Conservation (phyloP, 2,113 vertebrate genomes). For the Mormoops blainvillei region DNA sequence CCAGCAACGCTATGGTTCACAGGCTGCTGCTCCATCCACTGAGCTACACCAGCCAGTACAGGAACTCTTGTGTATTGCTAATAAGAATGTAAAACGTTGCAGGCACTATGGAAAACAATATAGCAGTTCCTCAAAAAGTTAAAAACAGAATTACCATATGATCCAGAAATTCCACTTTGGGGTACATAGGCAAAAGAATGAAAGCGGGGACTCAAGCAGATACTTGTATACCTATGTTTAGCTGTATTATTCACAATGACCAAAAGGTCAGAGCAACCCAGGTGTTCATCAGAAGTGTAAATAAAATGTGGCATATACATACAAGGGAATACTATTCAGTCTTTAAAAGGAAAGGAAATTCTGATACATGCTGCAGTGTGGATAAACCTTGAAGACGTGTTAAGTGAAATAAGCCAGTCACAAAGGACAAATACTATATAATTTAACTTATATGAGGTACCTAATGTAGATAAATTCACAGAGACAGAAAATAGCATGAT, state of each 20-base stretch:
- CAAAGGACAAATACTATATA: not conserved
- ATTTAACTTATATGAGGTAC: not conserved
- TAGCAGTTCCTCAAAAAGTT: not conserved
- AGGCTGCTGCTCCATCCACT: too few species aligned
- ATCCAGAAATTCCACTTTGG: not conserved
- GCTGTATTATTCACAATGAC: not conserved
- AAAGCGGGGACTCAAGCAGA: not conserved
- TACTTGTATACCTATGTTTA: not conserved
- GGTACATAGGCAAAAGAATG: not conserved
- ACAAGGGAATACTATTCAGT: not conserved
- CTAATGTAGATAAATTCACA: not conserved
- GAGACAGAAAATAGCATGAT: not conserved
- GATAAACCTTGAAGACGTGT: not conserved
- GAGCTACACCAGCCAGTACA: too few species aligned
- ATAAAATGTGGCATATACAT: not conserved
- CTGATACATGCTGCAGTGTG: not conserved
- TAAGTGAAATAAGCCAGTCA: not conserved
- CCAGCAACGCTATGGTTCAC: too few species aligned
- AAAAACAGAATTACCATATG: not conserved
- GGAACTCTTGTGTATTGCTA: not conserved
- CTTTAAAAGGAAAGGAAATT: not conserved
- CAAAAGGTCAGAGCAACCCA: not conserved
- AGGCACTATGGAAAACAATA: not conserved
- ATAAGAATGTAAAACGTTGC: not conserved
- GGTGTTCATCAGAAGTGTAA: not conserved